phyloP scores from a whole-genome alignment of 2,113 vertebrate species.

The Saguinus midas region DNA sequence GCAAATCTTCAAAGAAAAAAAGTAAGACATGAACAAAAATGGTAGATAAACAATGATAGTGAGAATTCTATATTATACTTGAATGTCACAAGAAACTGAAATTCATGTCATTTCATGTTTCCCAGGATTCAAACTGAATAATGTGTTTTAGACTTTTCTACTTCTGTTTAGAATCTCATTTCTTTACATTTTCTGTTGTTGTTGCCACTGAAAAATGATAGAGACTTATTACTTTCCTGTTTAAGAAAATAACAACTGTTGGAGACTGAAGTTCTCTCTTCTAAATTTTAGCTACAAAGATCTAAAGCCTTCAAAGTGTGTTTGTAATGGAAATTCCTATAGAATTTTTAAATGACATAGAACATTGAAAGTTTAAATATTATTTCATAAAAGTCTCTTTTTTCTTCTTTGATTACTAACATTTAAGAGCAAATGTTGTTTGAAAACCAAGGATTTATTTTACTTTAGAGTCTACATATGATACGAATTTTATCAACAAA shows the following conservation, averaged over 20 bases:
- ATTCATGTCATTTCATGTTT: slow-evolving; percentile 21
- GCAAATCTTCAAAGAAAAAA: background rate
- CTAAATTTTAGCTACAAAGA: slow-evolving; percentile 31
- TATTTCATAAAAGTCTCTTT: slow-evolving; percentile 29
- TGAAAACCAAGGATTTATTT: slow-evolving; percentile 56
- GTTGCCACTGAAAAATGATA: slow-evolving; percentile 3
- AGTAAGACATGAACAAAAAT: background rate
- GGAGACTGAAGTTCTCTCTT: background rate
- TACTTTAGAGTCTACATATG: background rate
- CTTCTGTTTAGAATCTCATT: slow-evolving; percentile 27
- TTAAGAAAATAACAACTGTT: slow-evolving; percentile 37
- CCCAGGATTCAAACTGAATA: background rate
- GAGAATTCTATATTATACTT: background rate
- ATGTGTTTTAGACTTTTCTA: background rate
- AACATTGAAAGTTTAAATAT: background rate
- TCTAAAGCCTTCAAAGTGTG: background rate
- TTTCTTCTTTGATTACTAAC: background rate
- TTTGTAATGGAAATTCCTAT: slow-evolving; percentile 58
- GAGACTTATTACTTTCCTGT: background rate
- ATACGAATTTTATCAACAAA: background rate
- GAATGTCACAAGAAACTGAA: background rate
- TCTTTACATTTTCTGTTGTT: slow-evolving; percentile 19
- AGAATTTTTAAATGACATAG: slow-evolving; percentile 31
- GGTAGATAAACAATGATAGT: background rate
- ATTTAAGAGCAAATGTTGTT: slow-evolving; percentile 37